Evolutionary conservation across 2,113 vertebrate species (phyloP).

Genomic region (Saguinus imperator): DNA sequence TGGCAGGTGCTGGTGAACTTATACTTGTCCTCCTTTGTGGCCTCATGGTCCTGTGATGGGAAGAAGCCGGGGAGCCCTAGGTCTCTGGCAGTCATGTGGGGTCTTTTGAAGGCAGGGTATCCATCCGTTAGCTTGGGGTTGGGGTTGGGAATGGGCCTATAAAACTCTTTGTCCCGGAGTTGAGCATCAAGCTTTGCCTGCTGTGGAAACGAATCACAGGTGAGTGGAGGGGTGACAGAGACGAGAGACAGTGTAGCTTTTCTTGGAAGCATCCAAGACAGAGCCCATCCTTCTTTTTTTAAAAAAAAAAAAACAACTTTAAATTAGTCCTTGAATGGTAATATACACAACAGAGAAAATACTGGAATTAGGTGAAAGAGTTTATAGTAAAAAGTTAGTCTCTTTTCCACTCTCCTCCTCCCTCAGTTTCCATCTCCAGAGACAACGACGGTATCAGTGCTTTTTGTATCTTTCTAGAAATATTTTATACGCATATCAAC

Average conservation of each 20-base stretch:
- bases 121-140: neutral
- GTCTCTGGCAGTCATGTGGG: conserved; percentile 50
- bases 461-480: neutral
- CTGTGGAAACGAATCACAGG: conserved; percentile 59
- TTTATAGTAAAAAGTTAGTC: neutral
- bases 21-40: rapidly evolving
- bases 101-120: conserved; percentile 50
- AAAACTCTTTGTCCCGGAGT: conserved; percentile 73
- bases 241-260: neutral
- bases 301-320: neutral
- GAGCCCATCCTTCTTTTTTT: neutral
- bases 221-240: rapidly evolving
- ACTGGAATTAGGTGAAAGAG: neutral
- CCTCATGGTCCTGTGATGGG: rapidly evolving
- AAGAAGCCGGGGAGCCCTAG: conserved; percentile 60
- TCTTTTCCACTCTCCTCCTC: neutral
- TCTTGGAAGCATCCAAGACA: neutral
- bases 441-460: neutral
- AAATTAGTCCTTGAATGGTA: neutral
- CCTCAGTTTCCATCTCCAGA: neutral
- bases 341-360: neutral
- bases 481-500: neutral
- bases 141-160: neutral
- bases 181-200: conserved; percentile 62
- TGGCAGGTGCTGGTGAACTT: neutral